These are phyloP conservation scores for Aporophyla lueneburgensis DNA, from an alignment of 2,888 invertebrate species.

Conservation along the genomic window DNA sequence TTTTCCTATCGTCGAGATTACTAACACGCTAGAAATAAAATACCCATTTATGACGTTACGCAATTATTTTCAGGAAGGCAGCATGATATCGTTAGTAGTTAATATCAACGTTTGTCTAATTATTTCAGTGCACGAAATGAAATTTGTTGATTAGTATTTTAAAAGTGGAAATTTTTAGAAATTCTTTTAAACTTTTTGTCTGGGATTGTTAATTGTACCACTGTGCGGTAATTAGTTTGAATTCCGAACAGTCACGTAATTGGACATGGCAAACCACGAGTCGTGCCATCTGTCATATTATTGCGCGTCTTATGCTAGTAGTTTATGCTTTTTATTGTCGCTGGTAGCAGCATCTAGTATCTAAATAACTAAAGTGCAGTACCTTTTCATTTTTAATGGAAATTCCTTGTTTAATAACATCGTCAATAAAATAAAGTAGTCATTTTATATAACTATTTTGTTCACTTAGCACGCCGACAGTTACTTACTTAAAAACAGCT, in stretches of 20 bases:
- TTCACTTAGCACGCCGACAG: conserved; percentile 11
- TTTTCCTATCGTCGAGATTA: conserved; percentile 36
- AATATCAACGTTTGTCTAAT: conserved; percentile 27
- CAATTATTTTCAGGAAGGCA: conserved; percentile 52
- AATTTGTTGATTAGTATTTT: conserved; percentile 28
- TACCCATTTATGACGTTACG: conserved; percentile 24
- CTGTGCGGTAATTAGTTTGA: conserved; percentile 44
- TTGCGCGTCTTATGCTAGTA: conserved; percentile 8
- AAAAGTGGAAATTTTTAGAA: conserved; percentile 2
- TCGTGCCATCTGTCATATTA: conserved; percentile 32
- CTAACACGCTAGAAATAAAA: conserved; percentile 39
- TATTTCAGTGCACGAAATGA: conserved; percentile 26
- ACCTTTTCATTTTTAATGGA: conserved; percentile 1
- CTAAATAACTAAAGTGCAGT: not conserved
- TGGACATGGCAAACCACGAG: conserved; percentile 21
- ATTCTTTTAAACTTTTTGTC: conserved; percentile 3
- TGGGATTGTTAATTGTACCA: conserved; percentile 26
- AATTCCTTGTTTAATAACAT: conserved; percentile 1
- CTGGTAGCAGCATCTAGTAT: not conserved
- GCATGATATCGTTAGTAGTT: conserved; percentile 19
- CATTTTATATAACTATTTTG: conserved; percentile 11
- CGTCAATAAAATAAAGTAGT: conserved; percentile 2
- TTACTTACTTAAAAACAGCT: conserved; percentile 17
- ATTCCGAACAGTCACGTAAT: conserved; percentile 33
- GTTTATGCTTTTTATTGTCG: conserved; percentile 2